Conservation (phyloP, 2,113 vertebrate genomes). For the Pollachius pollachius region DNA sequence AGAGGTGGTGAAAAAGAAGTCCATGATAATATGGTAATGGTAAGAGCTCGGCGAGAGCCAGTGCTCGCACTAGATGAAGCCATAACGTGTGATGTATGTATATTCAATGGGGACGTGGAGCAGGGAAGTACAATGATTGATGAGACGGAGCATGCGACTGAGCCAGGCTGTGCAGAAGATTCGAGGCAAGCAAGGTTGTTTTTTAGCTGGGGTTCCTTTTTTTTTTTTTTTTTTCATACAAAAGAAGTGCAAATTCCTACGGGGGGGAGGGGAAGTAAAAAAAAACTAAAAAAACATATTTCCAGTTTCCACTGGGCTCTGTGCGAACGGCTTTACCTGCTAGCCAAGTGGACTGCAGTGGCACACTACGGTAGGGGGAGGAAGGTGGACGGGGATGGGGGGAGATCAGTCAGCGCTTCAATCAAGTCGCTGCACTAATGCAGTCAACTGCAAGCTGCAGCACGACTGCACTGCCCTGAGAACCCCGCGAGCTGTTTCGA, state of each 20-base stretch:
- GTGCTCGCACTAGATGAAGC: slow-evolving; percentile 7
- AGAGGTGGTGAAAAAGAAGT: slow-evolving; percentile 9
- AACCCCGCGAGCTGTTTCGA: background rate
- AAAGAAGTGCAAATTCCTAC: background rate
- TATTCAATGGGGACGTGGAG: slow-evolving; percentile 17
- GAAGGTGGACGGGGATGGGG: background rate
- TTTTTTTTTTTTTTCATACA: background rate
- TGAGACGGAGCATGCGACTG: slow-evolving; percentile 8
- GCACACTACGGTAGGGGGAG: background rate
- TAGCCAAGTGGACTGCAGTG: slow-evolving; percentile 8
- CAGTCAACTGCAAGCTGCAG: slow-evolving; percentile 3
- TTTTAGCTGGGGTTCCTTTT: too few relatives aligned
- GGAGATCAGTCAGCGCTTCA: slow-evolving; percentile 10
- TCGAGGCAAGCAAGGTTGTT: slow-evolving; percentile 12
- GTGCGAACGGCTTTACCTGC: slow-evolving; percentile 15
- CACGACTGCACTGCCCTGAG: slow-evolving; percentile 5
- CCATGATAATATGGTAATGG: slow-evolving; percentile 6
- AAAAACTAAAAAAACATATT: background rate
- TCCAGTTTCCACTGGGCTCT: slow-evolving; percentile 6
- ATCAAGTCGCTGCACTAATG: background rate
- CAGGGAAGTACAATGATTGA: slow-evolving; percentile 29
- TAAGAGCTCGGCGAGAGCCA: slow-evolving; percentile 17
- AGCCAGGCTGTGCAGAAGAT: slow-evolving; percentile 21
- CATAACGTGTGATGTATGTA: slow-evolving; percentile 5
- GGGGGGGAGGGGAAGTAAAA: background rate